Evolutionary conservation across 2,113 vertebrate species (phyloP), one percentile per base, ranked within the genome.

Genomic region (Panurus biarmicus): DNA sequence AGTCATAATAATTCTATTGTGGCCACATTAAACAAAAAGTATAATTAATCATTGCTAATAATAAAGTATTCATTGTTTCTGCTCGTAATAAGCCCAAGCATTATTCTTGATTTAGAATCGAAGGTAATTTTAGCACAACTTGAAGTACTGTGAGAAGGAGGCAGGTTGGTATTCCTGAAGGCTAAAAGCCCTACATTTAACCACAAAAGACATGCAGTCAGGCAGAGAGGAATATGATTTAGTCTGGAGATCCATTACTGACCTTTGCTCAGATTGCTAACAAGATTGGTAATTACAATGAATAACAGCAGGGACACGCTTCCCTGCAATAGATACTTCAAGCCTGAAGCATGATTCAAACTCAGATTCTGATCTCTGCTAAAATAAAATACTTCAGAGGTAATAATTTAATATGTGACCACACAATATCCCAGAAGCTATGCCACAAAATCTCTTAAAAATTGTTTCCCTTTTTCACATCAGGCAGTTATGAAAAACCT

Each of bases 31-130:
- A 87, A 64, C 76, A 81, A 33, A 61, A 86, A 72, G 45, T 75
- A 50, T 81, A 93, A 92, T 96, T 94, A 96, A 92, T 96, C 94
- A 93, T 13, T 51, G 45, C 57, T 88, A 96, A 86, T 86, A 86
- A 88, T 77, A 89, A 96, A 93, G 64, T 44, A 90, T 36, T 74
- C 24, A 19, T 82, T 95, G 65, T 44, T 77, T 83, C 72, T 88
- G 79, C 73, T 81, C 8, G 5, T 48, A 78, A 45, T 53, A 92
- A 86, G 58, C 72, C 64, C 44, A 80, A 74, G 33, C 50, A 56
- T 82, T 95, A 80, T 26, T 77, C 60, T 48, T 51, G 44, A 80
- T 92, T 22, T n/a, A 83, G 38, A 83, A 74, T 36, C 38, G 44
- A 67, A 60, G 36, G 76, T 75, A 72, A 91, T 78, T 91, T 83